Base-by-base conservation (phyloP, 2,888 invertebrate genomes). In the Yponomeuta cagnagella region DNA sequence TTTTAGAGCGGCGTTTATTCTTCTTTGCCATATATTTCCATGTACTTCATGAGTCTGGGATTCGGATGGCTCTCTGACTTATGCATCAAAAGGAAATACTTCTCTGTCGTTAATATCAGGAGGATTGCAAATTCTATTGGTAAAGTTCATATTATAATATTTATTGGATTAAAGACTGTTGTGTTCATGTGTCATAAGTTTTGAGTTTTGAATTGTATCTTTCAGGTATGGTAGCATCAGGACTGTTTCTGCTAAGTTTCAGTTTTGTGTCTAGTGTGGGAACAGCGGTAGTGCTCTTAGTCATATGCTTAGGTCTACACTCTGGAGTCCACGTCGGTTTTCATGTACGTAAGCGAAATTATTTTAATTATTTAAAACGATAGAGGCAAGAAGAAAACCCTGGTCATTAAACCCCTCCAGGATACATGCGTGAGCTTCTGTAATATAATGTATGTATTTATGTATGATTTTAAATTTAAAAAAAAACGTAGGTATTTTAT, bases 311-410 rank as follows among this genome's bases (percentile, higher is more conserved):
- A 8, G 93, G 93, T 0, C 77, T 93, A 2, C 95, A 95, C 77
- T 93, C 95, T 0, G 94, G 93, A 0, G 84, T 93, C 1, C 94
- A 93, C 73, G 93, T 93, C 48, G 95, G 95, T 0, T 94, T 93
- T 74, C 93, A 94, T 76, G 93, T 95, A 69, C 83, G 88, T 58
- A 58, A 58, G 52, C 43, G 43, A 5, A 43, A 43, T 43, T 6
- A 9, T 43, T 43, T 8, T 43, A 8, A 8, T 43, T 43, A 43
- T 43, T 43, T 8, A 9, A 43, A 43, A 6, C 43, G 43, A 8
- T 5, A 43, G 8, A 43, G 23, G 23, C 23, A 23, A 23, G 23
- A 23, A 23, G 23, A 23, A 23, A 23, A 23, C 1, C 23, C 0
- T 23, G 23, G 23, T 23, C 0, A 23, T 23, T 23, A 1, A 23